Conservation (phyloP, 2,797 vertebrate species). For the Peromyscus attwateri region DNA sequence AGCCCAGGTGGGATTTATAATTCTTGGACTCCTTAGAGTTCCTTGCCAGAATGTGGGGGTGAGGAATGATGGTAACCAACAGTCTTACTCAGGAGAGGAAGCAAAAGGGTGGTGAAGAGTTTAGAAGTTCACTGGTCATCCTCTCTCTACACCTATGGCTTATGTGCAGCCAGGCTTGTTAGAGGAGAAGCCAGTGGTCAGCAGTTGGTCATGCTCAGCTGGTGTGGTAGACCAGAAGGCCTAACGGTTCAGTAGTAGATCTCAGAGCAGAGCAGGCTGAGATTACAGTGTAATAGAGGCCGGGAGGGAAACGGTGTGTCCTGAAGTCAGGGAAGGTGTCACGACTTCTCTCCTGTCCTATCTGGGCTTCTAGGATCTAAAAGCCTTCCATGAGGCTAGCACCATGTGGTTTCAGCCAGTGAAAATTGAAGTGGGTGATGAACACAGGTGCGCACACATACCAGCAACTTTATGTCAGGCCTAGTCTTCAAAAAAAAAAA, state of each 20-base stretch:
- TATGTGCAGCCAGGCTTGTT: not conserved
- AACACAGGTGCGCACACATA: not conserved
- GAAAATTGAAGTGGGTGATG: not conserved
- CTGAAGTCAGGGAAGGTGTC: not conserved
- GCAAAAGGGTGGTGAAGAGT: not conserved
- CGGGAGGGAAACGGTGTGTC: not conserved
- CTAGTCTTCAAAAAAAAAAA: not conserved
- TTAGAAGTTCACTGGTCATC: not conserved
- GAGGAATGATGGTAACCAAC: not conserved
- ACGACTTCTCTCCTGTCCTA: not conserved
- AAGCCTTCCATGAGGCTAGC: not conserved
- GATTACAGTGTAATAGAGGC: not conserved
- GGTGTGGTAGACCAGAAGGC: not conserved
- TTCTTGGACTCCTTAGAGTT: not conserved
- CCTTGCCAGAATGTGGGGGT: not conserved
- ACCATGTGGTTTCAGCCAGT: not conserved
- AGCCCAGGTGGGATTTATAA: slow-evolving; percentile 21
- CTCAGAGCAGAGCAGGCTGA: too few species aligned
- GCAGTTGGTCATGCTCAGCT: not conserved
- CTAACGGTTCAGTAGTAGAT: not conserved
- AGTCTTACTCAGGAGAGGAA: not conserved
- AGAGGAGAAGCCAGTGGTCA: too few species aligned
- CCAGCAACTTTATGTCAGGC: not conserved
- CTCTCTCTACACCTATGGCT: not conserved
- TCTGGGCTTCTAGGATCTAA: not conserved